A percentile compares a stretch with the other conserved stretches of the same genome.
Evolutionary conservation across 1,140 invertebrate species (phyloP).

Genomic region (Euura lappo): DNA sequence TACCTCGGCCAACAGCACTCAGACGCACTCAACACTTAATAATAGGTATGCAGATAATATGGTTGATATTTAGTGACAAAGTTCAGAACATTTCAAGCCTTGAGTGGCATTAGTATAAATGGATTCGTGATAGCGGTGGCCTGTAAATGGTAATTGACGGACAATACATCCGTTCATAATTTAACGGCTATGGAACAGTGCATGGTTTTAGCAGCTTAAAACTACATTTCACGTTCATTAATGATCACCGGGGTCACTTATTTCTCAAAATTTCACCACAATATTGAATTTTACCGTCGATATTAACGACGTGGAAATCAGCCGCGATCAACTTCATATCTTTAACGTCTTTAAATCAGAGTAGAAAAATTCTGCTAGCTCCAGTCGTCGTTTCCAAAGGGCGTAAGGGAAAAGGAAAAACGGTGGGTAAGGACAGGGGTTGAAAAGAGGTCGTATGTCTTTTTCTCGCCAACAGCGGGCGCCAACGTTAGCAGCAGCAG

Average conservation of each 20-base stretch:
- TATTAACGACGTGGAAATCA: too few relatives aligned
- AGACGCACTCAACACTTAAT: conserved; percentile 2
- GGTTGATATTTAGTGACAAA: not conserved
- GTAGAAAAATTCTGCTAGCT: not conserved
- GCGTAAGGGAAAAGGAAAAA: not conserved
- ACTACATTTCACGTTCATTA: not conserved
- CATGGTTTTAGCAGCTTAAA: not conserved
- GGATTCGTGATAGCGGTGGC: not conserved
- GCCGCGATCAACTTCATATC: too few relatives aligned
- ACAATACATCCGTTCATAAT: conserved; percentile 2
- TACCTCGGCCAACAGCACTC: not conserved
- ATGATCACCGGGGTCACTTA: not conserved
- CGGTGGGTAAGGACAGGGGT: not conserved
- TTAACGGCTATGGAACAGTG: not conserved
- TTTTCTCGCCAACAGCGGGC: conserved; percentile 53
- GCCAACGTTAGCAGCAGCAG: conserved; percentile 13
- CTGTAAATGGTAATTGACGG: conserved; percentile 3
- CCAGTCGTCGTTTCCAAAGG: not conserved
- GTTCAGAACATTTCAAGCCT: not conserved
- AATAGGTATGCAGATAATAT: not conserved
- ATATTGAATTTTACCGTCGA: not conserved
- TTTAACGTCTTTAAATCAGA: too few relatives aligned
- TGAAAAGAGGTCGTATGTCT: conserved; percentile 48
- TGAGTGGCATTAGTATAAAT: conserved; percentile 1
- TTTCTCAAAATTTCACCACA: not conserved